These are phyloP conservation scores for Cosmorhoe ocellata DNA, from an alignment of 2,888 invertebrate species.

Conservation along the genomic window DNA sequence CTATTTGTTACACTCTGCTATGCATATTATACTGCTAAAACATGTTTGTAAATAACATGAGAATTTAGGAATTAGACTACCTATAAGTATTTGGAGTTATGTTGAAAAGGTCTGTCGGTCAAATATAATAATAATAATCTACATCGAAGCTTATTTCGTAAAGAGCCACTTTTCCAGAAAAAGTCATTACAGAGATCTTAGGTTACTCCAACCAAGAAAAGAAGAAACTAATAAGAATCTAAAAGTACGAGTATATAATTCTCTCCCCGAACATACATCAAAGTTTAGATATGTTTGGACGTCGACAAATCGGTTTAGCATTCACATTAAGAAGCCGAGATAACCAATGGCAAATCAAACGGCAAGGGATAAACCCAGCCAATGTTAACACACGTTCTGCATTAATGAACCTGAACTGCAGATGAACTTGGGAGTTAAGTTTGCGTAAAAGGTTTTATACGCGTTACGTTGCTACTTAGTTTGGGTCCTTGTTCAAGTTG, in stretches of 20 bases:
- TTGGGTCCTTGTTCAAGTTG: background rate
- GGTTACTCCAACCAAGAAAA: too few relatives aligned
- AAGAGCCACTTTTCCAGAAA: too few relatives aligned
- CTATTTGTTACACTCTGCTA: background rate
- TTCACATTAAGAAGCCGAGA: constrained; percentile 65
- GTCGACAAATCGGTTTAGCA: constrained; percentile 74
- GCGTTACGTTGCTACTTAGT: constrained; percentile 8
- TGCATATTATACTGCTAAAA: too few relatives aligned
- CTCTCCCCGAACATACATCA: constrained; percentile 54
- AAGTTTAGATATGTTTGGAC: constrained; percentile 69
- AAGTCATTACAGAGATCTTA: too few relatives aligned
- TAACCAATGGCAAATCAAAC: constrained; percentile 60
- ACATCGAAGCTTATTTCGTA: too few relatives aligned
- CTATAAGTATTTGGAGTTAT: too few relatives aligned
- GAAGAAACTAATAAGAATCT: too few relatives aligned
- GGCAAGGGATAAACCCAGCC: constrained; percentile 56
- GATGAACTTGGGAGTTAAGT: constrained; percentile 23
- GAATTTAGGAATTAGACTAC: too few relatives aligned
- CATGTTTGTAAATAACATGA: too few relatives aligned
- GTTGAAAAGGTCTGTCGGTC: too few relatives aligned
- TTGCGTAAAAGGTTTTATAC: constrained; percentile 22
- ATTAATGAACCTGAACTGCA: constrained; percentile 65
- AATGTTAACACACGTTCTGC: constrained; percentile 55
- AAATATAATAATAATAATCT: too few relatives aligned
- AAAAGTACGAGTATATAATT: constrained; percentile 15